Conservation (phyloP, 2,113 vertebrate genomes). For the Calypte anna region DNA sequence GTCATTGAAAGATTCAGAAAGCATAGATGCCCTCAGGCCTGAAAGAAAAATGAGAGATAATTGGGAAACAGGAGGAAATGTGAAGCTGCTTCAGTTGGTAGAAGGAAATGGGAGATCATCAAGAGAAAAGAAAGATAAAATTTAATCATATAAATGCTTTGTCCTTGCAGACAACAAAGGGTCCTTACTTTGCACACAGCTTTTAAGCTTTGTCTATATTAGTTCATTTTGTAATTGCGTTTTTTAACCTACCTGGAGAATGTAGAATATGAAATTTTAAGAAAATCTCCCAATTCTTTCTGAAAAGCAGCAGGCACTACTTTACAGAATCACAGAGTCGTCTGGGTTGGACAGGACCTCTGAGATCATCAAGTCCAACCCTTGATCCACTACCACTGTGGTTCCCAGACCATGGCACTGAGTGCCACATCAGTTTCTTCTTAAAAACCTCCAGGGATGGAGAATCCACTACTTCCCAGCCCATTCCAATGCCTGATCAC, state of each 20-base stretch:
- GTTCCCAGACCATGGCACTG: too few species aligned
- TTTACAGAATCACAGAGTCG: background rate
- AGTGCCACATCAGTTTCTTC: too few species aligned
- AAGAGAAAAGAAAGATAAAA: background rate
- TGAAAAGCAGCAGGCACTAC: background rate
- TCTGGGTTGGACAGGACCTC: too few species aligned
- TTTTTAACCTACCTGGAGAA: background rate
- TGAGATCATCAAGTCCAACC: too few species aligned
- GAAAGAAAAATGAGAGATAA: background rate
- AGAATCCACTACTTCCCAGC: too few species aligned
- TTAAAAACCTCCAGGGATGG: too few species aligned
- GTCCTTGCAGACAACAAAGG: background rate
- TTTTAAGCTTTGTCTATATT: background rate
- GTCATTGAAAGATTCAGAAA: background rate
- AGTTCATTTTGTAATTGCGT: background rate
- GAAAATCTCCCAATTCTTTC: background rate
- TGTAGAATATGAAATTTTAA: background rate
- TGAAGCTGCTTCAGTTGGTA: background rate
- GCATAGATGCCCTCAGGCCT: background rate
- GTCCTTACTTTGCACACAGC: background rate
- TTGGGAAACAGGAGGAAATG: background rate
- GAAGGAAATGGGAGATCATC: rapidly evolving
- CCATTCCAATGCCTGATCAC: too few species aligned
- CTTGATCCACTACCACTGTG: too few species aligned
- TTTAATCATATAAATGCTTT: background rate